Base-by-base conservation (phyloP, 2,888 invertebrate species). In the Lepidocyrtinus sp. region DNA sequence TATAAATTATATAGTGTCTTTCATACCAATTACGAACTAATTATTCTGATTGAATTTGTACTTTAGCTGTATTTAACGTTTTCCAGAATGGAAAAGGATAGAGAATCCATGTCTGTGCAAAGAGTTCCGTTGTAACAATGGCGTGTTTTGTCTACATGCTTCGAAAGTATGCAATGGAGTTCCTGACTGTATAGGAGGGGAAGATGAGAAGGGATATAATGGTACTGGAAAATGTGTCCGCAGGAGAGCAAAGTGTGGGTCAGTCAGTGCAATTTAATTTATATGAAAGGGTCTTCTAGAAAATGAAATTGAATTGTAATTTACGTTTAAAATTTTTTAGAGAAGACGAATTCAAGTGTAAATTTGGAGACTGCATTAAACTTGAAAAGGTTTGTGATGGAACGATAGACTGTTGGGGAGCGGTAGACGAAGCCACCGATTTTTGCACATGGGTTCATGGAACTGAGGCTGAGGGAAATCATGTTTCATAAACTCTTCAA, bases 341-440 rank as follows among this genome's bases (percentile, higher is more conserved):
- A 0, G 2, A 62, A 12, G 82, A 82, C n/a, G 84, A 86, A 45
- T 86, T 86, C 62, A 83, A 78, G 45, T 86, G 86, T 68, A 85
- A 86, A 22, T 86, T 86, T 36, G 86, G 86, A 1, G 86, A 77
- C 25, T 86, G 86, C 46, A 85, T 85, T 1, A 76, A 82, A 65
- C 26, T 83, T 0, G 79, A 75, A 17, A 25, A 83, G 65, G 85
- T 85, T 21, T 86, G 86, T 46, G 84, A 86, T 67, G 84, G 84
- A 15, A 76, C 26, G n/a, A 82, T 85, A 69, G 79, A 85, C 26
- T 86, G 86, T 26, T 85, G 83, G 82, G 85, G 86, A 21, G 85
- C 78, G n/a, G 84, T 85, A 1, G 86, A 86, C 55, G 86, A 86
- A 75, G 82, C 84, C 0, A 71, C 70, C 0, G 86, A 86, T 63